Evolutionary conservation across 2,888 invertebrate genomes (phyloP).

Genomic region (Philaethria dido): DNA sequence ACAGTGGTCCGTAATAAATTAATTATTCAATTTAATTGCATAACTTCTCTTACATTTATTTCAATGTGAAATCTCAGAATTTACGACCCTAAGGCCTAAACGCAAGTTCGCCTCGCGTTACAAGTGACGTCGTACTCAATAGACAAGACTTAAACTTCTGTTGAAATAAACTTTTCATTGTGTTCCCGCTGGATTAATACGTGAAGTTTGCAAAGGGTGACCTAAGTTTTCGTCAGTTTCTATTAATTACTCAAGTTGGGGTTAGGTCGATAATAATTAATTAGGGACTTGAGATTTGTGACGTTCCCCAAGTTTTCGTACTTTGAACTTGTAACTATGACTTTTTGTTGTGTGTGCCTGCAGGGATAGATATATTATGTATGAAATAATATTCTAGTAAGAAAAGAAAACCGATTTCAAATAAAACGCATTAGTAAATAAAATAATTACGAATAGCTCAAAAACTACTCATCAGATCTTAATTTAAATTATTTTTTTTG

Average conservation of each 20-base stretch:
- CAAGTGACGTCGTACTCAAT: constrained; percentile 53
- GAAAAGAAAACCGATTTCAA: too few relatives aligned
- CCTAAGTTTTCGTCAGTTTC: constrained; percentile 75
- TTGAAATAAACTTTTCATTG: constrained; percentile 65
- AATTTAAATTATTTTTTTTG: too few relatives aligned
- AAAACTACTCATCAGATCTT: too few relatives aligned
- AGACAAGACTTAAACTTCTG: constrained; percentile 53
- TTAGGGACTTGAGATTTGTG: constrained; percentile 60
- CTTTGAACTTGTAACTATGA: neutral
- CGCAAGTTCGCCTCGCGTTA: constrained; percentile 41
- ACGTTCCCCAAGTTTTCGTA: constrained; percentile 1
- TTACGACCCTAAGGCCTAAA: constrained; percentile 25
- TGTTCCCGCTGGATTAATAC: constrained; percentile 72
- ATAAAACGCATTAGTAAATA: neutral
- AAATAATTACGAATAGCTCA: too few relatives aligned
- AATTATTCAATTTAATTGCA: neutral
- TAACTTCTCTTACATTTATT: constrained; percentile 6
- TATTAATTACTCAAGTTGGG: constrained; percentile 76
- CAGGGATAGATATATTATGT: too few relatives aligned
- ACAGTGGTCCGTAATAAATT: constrained; percentile 1
- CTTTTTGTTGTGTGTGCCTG: too few relatives aligned
- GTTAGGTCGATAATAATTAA: constrained; percentile 68
- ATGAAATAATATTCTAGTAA: too few relatives aligned
- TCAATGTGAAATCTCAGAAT: constrained; percentile 7
- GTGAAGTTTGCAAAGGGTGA: constrained; percentile 76